Evolutionary conservation across 1,140 invertebrate genomes (phyloP).

Genomic region (Pseudobourletiella spinata): DNA sequence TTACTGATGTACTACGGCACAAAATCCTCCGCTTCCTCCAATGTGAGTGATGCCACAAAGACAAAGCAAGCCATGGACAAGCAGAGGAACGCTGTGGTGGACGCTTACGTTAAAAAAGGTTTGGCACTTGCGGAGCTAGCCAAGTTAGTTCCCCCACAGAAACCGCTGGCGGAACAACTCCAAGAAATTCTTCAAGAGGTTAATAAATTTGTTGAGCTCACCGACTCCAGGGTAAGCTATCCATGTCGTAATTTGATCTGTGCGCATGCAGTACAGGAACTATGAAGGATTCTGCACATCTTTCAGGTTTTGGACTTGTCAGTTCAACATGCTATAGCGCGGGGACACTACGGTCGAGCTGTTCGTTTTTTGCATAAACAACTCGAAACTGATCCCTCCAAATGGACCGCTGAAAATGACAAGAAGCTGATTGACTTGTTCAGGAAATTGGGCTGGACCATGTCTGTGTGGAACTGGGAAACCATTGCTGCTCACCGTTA

Average conservation of each 20-base stretch:
- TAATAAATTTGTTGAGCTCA: constrained; percentile 66
- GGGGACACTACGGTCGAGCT: constrained; percentile 68
- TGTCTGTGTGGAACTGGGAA: constrained; percentile 50
- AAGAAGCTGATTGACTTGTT: constrained; percentile 59
- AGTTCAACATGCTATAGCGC: constrained; percentile 67
- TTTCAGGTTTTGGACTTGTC: constrained; percentile 60
- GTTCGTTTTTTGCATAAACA: constrained; percentile 64
- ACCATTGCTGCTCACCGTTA: constrained; percentile 54
- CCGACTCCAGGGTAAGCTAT: constrained; percentile 62
- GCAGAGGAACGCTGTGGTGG: constrained; percentile 63
- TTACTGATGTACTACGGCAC: constrained; percentile 66
- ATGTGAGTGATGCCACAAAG: constrained; percentile 18
- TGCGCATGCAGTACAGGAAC: constrained; percentile 20
- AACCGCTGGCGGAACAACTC: constrained; percentile 46
- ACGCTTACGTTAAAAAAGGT: constrained; percentile 65
- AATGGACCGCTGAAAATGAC: constrained; percentile 51
- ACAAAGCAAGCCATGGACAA: constrained; percentile 57
- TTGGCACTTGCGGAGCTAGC: constrained; percentile 57
- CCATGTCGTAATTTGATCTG: too few relatives aligned
- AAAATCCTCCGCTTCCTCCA: constrained; percentile 47
- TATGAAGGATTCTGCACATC: too few relatives aligned
- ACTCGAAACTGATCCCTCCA: constrained; percentile 65
- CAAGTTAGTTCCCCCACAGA: constrained; percentile 12
- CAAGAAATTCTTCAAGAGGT: constrained; percentile 58
- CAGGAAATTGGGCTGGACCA: constrained; percentile 56